Evolutionary conservation across 2,888 invertebrate species (phyloP).

Genomic region (Drosophila helvetica): DNA sequence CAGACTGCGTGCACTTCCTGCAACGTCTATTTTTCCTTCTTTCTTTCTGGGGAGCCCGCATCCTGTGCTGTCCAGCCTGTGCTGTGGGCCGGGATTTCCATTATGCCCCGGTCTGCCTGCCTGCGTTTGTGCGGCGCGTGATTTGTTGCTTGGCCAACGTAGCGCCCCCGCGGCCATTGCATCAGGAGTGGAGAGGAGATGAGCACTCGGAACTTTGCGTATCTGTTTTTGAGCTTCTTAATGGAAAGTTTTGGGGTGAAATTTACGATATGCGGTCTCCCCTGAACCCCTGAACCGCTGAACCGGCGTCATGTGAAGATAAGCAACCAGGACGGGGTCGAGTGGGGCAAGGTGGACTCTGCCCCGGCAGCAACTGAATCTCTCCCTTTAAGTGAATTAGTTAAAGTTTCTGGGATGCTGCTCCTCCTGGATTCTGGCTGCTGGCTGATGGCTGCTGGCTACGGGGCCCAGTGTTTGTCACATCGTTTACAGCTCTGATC

Average conservation of each 20-base stretch:
- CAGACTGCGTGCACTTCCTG: conserved; percentile 79
- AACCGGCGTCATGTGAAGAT: conserved; percentile 76
- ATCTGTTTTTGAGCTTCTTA: conserved; percentile 79
- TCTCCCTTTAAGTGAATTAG: conserved; percentile 64
- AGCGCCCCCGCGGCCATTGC: conserved; percentile 40
- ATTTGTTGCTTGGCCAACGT: conserved; percentile 70
- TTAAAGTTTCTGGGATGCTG: conserved; percentile 33
- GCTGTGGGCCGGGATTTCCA: conserved; percentile 59
- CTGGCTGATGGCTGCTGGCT: too few species aligned
- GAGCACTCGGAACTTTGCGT: conserved; percentile 73
- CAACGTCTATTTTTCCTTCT: conserved; percentile 36
- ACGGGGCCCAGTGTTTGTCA: conserved; percentile 43
- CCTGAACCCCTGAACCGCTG: background rate
- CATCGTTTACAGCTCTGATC: conserved; percentile 56
- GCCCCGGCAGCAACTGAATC: conserved; percentile 2
- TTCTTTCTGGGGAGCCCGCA: conserved; percentile 17
- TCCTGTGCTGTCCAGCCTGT: conserved; percentile 47
- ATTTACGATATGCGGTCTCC: conserved; percentile 64
- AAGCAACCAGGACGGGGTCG: conserved; percentile 48
- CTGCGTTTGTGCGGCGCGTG: conserved; percentile 54
- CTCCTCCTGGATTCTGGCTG: background rate
- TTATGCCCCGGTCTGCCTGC: conserved; percentile 59
- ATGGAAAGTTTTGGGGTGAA: conserved; percentile 71
- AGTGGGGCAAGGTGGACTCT: conserved; percentile 1
- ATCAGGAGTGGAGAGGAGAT: conserved; percentile 29